Evolutionary conservation across 1,140 invertebrate genomes (phyloP).

Genomic region (Zaprionus kolodkinae): DNA sequence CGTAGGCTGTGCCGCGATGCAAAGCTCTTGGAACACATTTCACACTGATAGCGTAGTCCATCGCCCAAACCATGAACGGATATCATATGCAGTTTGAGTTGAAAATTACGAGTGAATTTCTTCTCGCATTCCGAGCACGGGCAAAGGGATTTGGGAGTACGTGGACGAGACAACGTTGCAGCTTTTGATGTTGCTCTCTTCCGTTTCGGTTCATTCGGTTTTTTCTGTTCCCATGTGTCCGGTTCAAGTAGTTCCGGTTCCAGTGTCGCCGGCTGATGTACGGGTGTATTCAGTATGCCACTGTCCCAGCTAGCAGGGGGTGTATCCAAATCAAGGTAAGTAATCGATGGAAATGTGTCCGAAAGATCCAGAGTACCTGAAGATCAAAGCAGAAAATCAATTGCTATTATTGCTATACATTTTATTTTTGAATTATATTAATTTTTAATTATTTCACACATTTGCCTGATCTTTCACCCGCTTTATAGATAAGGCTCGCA

Average conservation of each 20-base stretch:
- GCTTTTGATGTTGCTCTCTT: constrained; percentile 13
- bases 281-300: constrained; percentile 58
- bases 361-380: constrained; percentile 30
- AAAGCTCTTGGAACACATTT: constrained; percentile 69
- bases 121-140: constrained; percentile 72
- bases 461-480: not conserved
- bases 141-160: constrained; percentile 49
- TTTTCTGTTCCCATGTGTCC: not conserved
- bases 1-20: constrained; percentile 75
- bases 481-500: not conserved
- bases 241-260: not conserved
- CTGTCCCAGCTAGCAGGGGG: constrained; percentile 28
- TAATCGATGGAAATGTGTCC: constrained; percentile 10
- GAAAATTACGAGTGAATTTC: constrained; percentile 79
- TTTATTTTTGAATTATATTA: not conserved
- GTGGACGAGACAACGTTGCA: constrained; percentile 10
- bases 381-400: not conserved
- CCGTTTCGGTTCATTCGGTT: constrained; percentile 10
- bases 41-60: constrained; percentile 66
- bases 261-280: constrained; percentile 36
- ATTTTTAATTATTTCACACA: not conserved
- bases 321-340: not conserved
- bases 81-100: constrained; percentile 73
- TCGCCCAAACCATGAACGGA: constrained; percentile 72
- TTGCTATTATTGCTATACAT: not conserved